Base-by-base conservation (phyloP, 1,140 invertebrate species). In the Schmidtea mediterranea region DNA sequence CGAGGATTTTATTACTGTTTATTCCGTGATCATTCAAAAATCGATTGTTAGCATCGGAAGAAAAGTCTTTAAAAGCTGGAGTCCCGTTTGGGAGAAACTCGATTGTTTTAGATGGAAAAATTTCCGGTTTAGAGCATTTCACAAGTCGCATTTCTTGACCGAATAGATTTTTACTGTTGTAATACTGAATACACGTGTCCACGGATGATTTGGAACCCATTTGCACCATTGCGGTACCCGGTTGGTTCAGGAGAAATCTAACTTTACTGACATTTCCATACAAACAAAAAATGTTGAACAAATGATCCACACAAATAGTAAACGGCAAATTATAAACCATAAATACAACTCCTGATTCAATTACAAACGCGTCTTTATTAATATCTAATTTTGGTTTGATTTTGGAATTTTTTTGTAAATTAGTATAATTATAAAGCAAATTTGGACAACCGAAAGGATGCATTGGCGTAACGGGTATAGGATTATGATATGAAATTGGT, bases 211-310 rank as follows among this genome's bases (percentile, higher is more conserved):
- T 45, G n/a, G 46, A 15, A 3, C 46, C 46, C 12, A 48, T 21
- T 23, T 48, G 46, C 3, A 48, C 36, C 46, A 48, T 48, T 18
- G 46, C 46, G 5, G 15, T 22, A 10, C 46, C 46, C 5, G 36
- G 36, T 32, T 23, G 12, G 12, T 15, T 38, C 45, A 22, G 12
- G 23, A 32, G 5, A 37, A 48, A 48, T 22, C 36, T 48, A 2
- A 48, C 23, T 22, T 40, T 48, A 23, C 8, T 24, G 2, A 48
- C 23, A 32, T 48, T 48, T 12, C 46, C 46, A 40, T 48, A 48
- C 16, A 48, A 8, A 48, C 46, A 48, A n/a, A 40, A 22, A 40
- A 48, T 46, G 15, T 48, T 48, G 36, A 48, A 48, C 13, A 48
- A 18, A 19, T 48, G 36, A 37, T 48, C 36, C 9, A 12, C 15